Evolutionary conservation across 2,888 invertebrate species (phyloP).

Genomic region (Apocheima hispidaria): DNA sequence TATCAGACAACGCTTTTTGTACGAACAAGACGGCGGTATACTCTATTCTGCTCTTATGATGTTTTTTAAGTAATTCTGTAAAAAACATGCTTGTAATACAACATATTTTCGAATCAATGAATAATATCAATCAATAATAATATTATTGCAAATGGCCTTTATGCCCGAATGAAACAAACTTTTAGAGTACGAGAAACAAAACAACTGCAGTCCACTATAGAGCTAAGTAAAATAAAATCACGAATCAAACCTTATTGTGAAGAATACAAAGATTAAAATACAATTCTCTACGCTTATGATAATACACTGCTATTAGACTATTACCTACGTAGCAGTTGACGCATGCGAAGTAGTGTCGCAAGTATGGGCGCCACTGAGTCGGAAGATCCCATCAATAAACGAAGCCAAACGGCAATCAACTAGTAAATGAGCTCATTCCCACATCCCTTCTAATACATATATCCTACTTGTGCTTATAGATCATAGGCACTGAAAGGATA

Average conservation of each 20-base stretch:
- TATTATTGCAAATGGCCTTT: too few species aligned
- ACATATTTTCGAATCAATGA: too few species aligned
- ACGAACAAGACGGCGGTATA: too few species aligned
- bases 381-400: conserved; percentile 79
- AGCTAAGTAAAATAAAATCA: not conserved
- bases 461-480: not conserved
- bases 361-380: conserved; percentile 70
- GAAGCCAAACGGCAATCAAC: conserved; percentile 77
- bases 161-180: too few species aligned
- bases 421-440: conserved; percentile 53
- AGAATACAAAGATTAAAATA: not conserved
- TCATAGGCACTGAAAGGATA: too few species aligned
- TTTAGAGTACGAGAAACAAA: not conserved
- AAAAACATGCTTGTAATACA: too few species aligned
- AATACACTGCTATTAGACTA: not conserved
- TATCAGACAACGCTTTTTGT: too few species aligned
- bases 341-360: conserved; percentile 48
- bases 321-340: conserved; percentile 27
- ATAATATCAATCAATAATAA: too few species aligned
- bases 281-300: conserved; percentile 2
- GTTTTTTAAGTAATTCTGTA: too few species aligned
- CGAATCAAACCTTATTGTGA: not conserved
- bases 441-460: conserved; percentile 40
- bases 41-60: too few species aligned
- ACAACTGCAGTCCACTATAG: too few species aligned